A percentile compares a stretch with the other conserved stretches of the same genome.
phyloP scores from a whole-genome alignment of 1,140 invertebrate species.

The Vollenhovia emeryi region DNA sequence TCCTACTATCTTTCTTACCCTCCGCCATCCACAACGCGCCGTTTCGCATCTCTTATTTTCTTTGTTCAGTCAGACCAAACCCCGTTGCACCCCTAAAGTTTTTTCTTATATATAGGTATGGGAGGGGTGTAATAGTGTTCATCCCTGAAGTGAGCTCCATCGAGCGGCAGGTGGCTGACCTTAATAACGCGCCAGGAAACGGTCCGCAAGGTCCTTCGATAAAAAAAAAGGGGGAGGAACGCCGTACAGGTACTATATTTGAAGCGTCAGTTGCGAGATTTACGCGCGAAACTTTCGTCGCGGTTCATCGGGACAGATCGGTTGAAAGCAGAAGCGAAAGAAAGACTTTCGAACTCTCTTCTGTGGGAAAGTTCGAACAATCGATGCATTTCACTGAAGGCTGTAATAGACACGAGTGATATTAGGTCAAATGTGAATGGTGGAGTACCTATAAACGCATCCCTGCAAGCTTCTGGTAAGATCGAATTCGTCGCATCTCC shows the following conservation, averaged over 20 bases:
- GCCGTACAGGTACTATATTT: conserved; percentile 64
- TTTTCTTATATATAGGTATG: conserved; percentile 69
- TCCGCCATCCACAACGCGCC: conserved; percentile 66
- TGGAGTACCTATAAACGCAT: conserved; percentile 6
- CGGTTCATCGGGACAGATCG: conserved; percentile 31
- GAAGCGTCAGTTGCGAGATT: conserved; percentile 59
- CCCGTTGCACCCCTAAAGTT: conserved; percentile 66
- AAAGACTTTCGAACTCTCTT: conserved; percentile 54
- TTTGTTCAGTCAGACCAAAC: conserved; percentile 80
- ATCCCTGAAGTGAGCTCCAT: conserved; percentile 83
- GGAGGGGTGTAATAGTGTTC: conserved; percentile 78
- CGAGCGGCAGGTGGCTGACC: conserved; percentile 85
- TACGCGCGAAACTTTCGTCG: conserved; percentile 39
- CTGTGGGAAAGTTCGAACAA: conserved; percentile 69
- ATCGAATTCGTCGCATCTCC: conserved; percentile 26
- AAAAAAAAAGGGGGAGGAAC: conserved; percentile 50
- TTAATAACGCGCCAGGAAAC: conserved; percentile 81
- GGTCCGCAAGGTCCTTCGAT: conserved; percentile 52
- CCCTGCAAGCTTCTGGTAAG: background rate
- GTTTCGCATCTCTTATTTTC: conserved; percentile 84
- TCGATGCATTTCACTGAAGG: conserved; percentile 27
- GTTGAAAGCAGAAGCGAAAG: background rate
- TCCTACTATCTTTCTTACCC: conserved; percentile 66
- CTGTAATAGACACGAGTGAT: conserved; percentile 58
- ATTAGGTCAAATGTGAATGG: conserved; percentile 42